Percentiles rank a stretch among this genome's conserved stretches.
Evolutionary conservation across 1,140 invertebrate genomes (phyloP).

Genomic region (Ceratina australensis): DNA sequence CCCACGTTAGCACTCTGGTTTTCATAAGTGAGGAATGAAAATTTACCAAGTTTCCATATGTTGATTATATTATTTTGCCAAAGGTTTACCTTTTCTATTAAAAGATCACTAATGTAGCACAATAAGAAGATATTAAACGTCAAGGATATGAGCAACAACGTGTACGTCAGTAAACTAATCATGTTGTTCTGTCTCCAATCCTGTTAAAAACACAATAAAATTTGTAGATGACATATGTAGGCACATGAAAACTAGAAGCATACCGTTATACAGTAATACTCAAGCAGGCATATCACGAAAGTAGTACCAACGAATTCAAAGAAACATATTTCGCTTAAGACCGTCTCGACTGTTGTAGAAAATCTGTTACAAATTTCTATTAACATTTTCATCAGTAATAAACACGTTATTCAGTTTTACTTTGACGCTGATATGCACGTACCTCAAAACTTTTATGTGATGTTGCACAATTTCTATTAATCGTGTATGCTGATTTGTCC

Average conservation of each 20-base stretch:
- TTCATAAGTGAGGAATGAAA: constrained; percentile 3
- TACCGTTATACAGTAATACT: constrained; percentile 51
- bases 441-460: not conserved
- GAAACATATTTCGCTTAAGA: constrained; percentile 47
- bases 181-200: constrained; percentile 57
- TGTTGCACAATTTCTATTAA: constrained; percentile 38
- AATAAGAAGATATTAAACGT: constrained; percentile 67
- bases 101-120: constrained; percentile 66
- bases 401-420: too few species aligned
- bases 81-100: constrained; percentile 62
- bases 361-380: constrained; percentile 36
- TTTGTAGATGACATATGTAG: not conserved
- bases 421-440: too few species aligned
- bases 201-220: constrained; percentile 42
- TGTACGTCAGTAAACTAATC: constrained; percentile 55
- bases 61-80: constrained; percentile 19
- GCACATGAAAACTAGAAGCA: constrained; percentile 21
- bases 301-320: constrained; percentile 44
- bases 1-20: too few species aligned
- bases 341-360: constrained; percentile 19
- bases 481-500: constrained; percentile 14
- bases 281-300: constrained; percentile 50
- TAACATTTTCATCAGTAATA: not conserved
- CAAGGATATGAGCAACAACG: constrained; percentile 60
- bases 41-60: constrained; percentile 4